These are phyloP conservation scores for Monodelphis domestica DNA, from an alignment of 2,797 vertebrate genomes.

Conservation along the genomic window DNA sequence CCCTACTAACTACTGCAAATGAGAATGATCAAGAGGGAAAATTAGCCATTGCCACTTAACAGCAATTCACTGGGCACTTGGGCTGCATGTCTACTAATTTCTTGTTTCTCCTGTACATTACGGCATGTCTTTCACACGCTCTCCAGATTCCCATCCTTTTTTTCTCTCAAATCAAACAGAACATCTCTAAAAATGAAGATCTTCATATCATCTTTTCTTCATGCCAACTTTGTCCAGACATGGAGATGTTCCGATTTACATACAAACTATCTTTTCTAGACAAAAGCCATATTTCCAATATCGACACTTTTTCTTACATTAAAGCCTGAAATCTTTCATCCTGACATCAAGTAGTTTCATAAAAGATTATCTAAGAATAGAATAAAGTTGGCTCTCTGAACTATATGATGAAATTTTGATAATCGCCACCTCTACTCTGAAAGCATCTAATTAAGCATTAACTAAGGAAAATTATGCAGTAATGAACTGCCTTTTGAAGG, in stretches of 20 bases:
- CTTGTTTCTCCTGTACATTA: not conserved
- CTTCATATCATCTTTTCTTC: too few species aligned
- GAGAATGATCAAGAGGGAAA: fast-evolving
- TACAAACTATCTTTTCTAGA: not conserved
- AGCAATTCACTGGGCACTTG: too few species aligned
- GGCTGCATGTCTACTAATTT: fast-evolving
- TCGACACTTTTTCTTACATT: not conserved
- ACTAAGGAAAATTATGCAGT: not conserved
- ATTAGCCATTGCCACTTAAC: too few species aligned
- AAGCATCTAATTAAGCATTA: not conserved
- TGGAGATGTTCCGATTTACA: not conserved
- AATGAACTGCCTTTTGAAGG: not conserved
- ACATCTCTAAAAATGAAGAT: not conserved
- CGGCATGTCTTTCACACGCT: not conserved
- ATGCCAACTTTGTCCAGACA: not conserved
- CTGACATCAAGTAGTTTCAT: not conserved
- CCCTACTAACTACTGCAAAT: too few species aligned
- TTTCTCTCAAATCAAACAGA: not conserved
- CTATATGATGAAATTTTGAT: too few species aligned
- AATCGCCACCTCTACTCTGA: not conserved
- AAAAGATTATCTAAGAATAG: not conserved
- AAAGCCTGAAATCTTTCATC: not conserved
- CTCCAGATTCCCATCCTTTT: not conserved
- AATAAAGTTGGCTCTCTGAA: not conserved
- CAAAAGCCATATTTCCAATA: not conserved